Evolutionary conservation across 2,113 vertebrate species (phyloP).

Genomic region (Pterocles orientalis): DNA sequence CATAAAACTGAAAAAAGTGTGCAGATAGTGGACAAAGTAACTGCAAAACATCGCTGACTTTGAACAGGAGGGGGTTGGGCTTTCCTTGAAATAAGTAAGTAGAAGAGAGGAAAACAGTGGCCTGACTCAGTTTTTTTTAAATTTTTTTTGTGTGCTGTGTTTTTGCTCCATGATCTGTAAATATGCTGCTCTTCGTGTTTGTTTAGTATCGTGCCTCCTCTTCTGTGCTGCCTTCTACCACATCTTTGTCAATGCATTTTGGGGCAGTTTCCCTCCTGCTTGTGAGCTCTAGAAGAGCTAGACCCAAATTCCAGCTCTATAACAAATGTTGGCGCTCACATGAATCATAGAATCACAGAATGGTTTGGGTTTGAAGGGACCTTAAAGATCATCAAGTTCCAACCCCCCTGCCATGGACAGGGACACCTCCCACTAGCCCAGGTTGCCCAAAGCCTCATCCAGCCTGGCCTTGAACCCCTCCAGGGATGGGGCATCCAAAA

Average conservation of each 20-base stretch:
- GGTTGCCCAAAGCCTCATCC: too few relatives aligned
- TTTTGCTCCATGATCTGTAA: background rate
- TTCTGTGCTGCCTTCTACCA: background rate
- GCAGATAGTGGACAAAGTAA: background rate
- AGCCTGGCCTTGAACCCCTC: too few relatives aligned
- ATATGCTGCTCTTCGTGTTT: background rate
- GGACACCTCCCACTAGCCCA: too few relatives aligned
- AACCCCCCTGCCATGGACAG: too few relatives aligned
- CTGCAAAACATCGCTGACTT: background rate
- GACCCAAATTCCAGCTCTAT: background rate
- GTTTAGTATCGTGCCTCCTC: rapidly evolving
- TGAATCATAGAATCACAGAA: too few relatives aligned
- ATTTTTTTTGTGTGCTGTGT: background rate
- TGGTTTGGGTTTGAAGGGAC: too few relatives aligned
- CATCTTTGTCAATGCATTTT: background rate
- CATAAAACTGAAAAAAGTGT: background rate
- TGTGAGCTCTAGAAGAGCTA: background rate
- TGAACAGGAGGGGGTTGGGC: background rate
- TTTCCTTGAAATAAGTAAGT: background rate
- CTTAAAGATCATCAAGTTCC: too few relatives aligned
- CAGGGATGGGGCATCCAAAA: too few relatives aligned
- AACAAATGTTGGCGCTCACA: background rate
- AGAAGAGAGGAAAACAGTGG: background rate
- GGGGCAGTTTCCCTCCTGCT: background rate
- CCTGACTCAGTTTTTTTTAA: background rate